Evolutionary conservation across 2,113 vertebrate species (phyloP), one percentile per base, ranked within the genome.

Genomic region (Melanocharis versteri): DNA sequence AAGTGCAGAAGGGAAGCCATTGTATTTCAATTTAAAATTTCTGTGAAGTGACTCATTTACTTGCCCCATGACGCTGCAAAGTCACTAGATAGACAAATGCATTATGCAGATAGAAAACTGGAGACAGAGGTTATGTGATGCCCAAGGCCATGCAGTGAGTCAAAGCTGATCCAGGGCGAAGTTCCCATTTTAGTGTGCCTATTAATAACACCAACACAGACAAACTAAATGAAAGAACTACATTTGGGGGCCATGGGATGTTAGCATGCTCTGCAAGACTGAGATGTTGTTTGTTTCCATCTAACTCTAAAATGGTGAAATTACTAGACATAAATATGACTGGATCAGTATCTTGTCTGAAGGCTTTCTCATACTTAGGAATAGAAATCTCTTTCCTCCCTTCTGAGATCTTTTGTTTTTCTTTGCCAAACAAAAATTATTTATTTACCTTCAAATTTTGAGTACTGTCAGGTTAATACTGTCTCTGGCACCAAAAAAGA

Each of bases 71-170:
- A 66, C 72, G 81, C 64, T 81, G 76, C 91, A 54, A 93, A 92
- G 92, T 86, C 95, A 90, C 51, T 62, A 37, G 44, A 45, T 4
- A 95, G 93, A 87, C 87, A 93, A 94, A 81, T 40, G 45, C 85
- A 94, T 95, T 96, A 90, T 95, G 83, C 86, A 86, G 88, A 77
- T 6, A 24, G 87, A 80, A 89, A 79, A 51, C 78, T 39, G 58
- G 90, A 93, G 90, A 83, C 90, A 94, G 96, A 96, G 92, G 93
- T 96, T 96, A 96, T 96, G 87, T 88, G 92, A 75, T 84, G 96
- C 92, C 94, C 90, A 89, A 88, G 92, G 96, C 95, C 88, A 94
- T 96, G 62, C 90, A 96, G 48, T 87, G 85, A 93, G 90, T 93
- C 90, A 93, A 86, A 93, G 85, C 88, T 75, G 93, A 96, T 85